Conservation (phyloP, 1,140 invertebrate genomes). For the Aphidius gifuensis region DNA sequence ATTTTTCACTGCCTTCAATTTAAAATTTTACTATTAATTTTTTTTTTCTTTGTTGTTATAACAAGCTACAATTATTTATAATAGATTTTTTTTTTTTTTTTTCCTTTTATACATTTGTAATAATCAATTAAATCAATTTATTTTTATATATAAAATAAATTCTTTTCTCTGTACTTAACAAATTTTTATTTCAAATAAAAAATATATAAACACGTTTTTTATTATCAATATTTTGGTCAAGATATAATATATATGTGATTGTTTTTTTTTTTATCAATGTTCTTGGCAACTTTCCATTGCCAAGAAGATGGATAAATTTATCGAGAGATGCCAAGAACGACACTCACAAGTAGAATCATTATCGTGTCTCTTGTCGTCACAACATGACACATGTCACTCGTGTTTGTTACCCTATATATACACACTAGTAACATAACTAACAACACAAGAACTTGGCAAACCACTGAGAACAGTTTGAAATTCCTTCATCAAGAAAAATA, state of each 20-base stretch:
- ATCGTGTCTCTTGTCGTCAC: constrained; percentile 19
- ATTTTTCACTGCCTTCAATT: no score
- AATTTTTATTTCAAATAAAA: no score
- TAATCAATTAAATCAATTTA: no score
- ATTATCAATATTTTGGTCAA: neutral
- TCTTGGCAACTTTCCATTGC: no score
- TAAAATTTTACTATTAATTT: no score
- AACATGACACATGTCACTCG: constrained; percentile 20
- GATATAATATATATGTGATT: neutral
- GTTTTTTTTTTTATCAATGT: no score
- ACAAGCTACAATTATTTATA: no score
- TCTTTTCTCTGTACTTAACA: no score
- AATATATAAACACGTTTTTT: neutral
- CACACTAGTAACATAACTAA: neutral
- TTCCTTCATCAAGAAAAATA: neutral
- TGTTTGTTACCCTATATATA: constrained; percentile 14
- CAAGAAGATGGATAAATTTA: constrained; percentile 9
- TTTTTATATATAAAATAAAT: no score
- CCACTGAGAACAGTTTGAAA: neutral
- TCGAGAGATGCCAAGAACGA: constrained; percentile 12
- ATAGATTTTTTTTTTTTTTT: no score
- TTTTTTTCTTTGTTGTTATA: no score
- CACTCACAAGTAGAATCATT: constrained; percentile 20
- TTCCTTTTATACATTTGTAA: no score
- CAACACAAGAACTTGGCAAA: constrained; percentile 4